Evolutionary conservation across 2,113 vertebrate genomes (phyloP).

Genomic region (Hirundichthys speculiger): DNA sequence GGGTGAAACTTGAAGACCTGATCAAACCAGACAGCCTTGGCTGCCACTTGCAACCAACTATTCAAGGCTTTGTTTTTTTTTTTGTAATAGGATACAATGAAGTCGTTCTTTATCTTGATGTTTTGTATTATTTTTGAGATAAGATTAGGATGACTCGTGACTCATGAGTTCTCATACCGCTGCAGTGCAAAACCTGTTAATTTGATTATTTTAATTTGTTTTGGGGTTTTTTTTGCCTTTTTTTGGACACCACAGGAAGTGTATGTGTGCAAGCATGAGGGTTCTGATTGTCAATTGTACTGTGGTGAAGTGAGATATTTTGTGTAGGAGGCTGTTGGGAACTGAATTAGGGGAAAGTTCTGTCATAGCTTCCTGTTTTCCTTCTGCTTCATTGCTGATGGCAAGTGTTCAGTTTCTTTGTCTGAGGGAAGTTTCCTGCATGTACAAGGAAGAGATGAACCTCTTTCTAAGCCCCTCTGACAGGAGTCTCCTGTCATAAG

Average conservation of each 20-base stretch:
- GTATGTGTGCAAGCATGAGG: neutral
- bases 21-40: neutral
- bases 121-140: neutral
- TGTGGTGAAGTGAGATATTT: constrained; percentile 16
- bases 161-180: neutral
- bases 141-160: neutral
- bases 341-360: constrained; percentile 60
- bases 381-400: constrained; percentile 34
- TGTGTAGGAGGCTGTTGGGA: constrained; percentile 27
- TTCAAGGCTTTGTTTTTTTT: neutral
- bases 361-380: constrained; percentile 75
- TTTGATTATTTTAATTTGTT: neutral
- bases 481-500: constrained; percentile 6
- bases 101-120: neutral
- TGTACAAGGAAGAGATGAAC: constrained; percentile 45
- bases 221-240: neutral
- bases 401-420: constrained; percentile 41
- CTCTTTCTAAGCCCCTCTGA: neutral
- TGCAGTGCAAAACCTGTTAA: neutral
- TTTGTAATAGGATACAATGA: neutral
- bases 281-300: neutral
- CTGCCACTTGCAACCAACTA: neutral
- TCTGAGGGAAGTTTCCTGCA: constrained; percentile 56
- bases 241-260: neutral
- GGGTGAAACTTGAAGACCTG: neutral